A percentile compares a stretch with the other conserved stretches of the same genome.
Evolutionary conservation across 2,888 invertebrate species (phyloP).

Genomic region (Gonocerus acuteangulatus): DNA sequence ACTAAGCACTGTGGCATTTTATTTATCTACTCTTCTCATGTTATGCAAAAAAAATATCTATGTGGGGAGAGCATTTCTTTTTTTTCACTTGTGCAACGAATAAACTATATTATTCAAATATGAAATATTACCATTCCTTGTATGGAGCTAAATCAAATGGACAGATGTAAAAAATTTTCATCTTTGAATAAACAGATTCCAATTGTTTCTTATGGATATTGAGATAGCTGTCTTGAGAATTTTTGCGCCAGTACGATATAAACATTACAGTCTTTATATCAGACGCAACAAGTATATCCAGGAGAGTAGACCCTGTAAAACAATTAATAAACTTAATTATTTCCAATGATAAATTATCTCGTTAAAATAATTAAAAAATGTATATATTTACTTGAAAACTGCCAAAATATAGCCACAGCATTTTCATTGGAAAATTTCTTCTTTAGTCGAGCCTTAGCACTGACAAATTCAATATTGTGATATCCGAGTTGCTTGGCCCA

Average conservation of each 20-base stretch:
- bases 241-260: constrained; percentile 2
- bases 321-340: not conserved
- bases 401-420: constrained; percentile 4
- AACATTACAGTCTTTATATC: constrained; percentile 4
- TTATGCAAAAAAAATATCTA: too few species aligned
- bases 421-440: constrained; percentile 3
- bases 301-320: constrained; percentile 1
- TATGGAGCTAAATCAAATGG: constrained; percentile 12
- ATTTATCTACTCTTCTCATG: too few species aligned
- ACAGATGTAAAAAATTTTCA: constrained; percentile 6
- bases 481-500: not conserved
- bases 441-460: not conserved
- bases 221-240: not conserved
- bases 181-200: constrained; percentile 1
- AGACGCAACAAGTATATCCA: not conserved
- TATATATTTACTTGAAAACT: constrained; percentile 5
- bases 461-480: constrained; percentile 12
- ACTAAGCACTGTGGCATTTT: too few species aligned
- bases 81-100: too few species aligned
- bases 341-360: not conserved
- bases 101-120: too few species aligned
- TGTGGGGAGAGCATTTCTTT: too few species aligned
- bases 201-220: constrained; percentile 8
- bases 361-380: too few species aligned
- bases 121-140: not conserved